These are phyloP conservation scores for Gryllus longicercus DNA, from an alignment of 2,888 invertebrate species.

Conservation along the genomic window DNA sequence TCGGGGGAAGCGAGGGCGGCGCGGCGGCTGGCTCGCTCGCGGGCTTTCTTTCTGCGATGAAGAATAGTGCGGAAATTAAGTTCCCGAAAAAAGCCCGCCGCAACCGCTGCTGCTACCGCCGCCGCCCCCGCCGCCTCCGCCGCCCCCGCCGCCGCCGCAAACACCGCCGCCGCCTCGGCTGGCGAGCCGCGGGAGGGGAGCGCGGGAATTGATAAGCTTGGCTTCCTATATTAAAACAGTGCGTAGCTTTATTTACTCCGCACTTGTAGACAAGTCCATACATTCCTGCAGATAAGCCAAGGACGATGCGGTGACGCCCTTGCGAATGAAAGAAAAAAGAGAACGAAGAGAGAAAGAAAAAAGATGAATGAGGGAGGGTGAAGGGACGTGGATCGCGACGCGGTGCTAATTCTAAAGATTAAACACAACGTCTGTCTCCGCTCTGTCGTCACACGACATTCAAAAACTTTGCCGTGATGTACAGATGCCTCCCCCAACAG, in stretches of 20 bases:
- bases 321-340: not conserved
- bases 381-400: not conserved
- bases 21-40: not conserved
- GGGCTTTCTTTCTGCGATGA: constrained; percentile 7
- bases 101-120: not conserved
- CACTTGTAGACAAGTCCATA: constrained; percentile 9
- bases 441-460: not conserved
- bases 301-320: not conserved
- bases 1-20: not conserved
- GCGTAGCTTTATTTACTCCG: constrained; percentile 6
- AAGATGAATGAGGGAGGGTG: not conserved
- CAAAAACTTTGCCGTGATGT: not conserved
- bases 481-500: too few species aligned
- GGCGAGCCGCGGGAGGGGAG: not conserved
- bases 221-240: constrained; percentile 10
- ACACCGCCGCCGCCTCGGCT: not conserved
- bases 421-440: not conserved
- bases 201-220: not conserved
- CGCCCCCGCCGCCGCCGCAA: not conserved
- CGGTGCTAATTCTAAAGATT: not conserved
- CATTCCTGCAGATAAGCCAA: constrained; percentile 17
- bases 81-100: constrained; percentile 7
- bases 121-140: not conserved
- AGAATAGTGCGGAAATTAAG: constrained; percentile 17
- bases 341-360: not conserved